Base-by-base conservation (phyloP, 1,140 invertebrate species). In the Limonius californicus region DNA sequence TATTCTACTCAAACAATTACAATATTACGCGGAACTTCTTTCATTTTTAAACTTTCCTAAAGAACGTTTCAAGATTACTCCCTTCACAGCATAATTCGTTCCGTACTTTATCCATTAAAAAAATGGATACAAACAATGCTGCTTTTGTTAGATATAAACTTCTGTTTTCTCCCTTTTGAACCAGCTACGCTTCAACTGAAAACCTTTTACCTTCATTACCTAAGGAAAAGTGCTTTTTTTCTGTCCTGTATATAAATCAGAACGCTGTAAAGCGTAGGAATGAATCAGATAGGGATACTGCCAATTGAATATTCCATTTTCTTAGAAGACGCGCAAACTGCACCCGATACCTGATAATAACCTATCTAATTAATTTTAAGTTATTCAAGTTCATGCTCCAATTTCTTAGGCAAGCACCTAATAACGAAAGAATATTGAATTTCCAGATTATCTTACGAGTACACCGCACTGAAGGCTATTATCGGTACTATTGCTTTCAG, bases 1-100 rank as follows among this genome's bases (percentile, higher is more conserved):
- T 50, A 50, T 50, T 50, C 23, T 60, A 30, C 23, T 8, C 59
- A 30, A 60, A 60, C 59, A 60, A 60, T 60, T 60, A 60, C 59
- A 59, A 59, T 50, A 27, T 27, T 59, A 50, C 14, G 45, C 20
- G 6, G 45, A 50, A 50, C 45, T 18, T 50, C 45, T 50, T 50
- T 50, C 45, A 50, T 50, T 50, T 50, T 50, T 50, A 50, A 50
- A 50, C 14, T 50, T 50, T 50, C 7, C 45, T 50, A 50, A n/a
- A 50, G 20, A 50, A 50, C 45, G 16, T 9, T 50, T 50, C 16
- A 50, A 14, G 8, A 50, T 50, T 50, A 19, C 20, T 14, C 9
- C 14, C 14, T 18, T 50, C 16, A 18, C 45, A 21, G 16, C 16
- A 50, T 50, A 50, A 50, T 50, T 50, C n/a, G 14, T 50, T 50